A percentile compares a stretch with the other conserved stretches of the same genome.
Conservation (phyloP, 2,113 vertebrate genomes). For the Hemibagrus wyckioides region DNA sequence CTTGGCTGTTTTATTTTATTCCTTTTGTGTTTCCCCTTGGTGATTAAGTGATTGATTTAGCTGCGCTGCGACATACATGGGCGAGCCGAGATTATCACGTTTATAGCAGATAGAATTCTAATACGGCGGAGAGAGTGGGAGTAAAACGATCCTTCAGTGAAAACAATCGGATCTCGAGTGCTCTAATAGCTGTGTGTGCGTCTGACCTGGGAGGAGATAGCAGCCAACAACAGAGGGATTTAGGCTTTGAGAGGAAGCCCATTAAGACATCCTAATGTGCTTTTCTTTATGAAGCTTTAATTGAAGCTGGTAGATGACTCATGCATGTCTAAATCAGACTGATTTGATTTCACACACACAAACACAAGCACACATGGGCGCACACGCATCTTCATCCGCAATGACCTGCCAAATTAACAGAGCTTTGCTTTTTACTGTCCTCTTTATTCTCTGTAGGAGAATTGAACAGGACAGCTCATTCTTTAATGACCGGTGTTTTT, state of each 20-base stretch:
- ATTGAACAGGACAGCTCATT: constrained; percentile 46
- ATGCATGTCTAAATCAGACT: constrained; percentile 50
- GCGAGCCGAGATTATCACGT: constrained; percentile 49
- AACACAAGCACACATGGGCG: constrained; percentile 19
- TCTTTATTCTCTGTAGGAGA: constrained; percentile 19
- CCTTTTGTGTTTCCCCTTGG: constrained; percentile 34
- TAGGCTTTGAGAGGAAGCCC: constrained; percentile 40
- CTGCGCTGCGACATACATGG: constrained; percentile 52
- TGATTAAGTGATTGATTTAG: constrained; percentile 54
- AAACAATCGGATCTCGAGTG: constrained; percentile 52
- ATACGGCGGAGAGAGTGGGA: constrained; percentile 39
- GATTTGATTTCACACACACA: constrained; percentile 49
- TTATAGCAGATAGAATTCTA: constrained; percentile 53
- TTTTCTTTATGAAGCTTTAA: constrained; percentile 55
- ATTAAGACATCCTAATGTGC: constrained; percentile 47
- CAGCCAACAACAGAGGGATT: constrained; percentile 29
- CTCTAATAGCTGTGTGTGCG: constrained; percentile 52
- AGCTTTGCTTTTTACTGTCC: constrained; percentile 32
- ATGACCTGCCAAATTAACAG: constrained; percentile 41
- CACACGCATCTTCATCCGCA: constrained; percentile 31
- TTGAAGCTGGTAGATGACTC: constrained; percentile 50
- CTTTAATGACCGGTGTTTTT: constrained; percentile 9
- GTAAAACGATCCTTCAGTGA: constrained; percentile 52
- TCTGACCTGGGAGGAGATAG: constrained; percentile 45
- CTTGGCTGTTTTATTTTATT: constrained; percentile 47